Conservation (phyloP, 2,797 vertebrate genomes). For the Falco rusticolus region DNA sequence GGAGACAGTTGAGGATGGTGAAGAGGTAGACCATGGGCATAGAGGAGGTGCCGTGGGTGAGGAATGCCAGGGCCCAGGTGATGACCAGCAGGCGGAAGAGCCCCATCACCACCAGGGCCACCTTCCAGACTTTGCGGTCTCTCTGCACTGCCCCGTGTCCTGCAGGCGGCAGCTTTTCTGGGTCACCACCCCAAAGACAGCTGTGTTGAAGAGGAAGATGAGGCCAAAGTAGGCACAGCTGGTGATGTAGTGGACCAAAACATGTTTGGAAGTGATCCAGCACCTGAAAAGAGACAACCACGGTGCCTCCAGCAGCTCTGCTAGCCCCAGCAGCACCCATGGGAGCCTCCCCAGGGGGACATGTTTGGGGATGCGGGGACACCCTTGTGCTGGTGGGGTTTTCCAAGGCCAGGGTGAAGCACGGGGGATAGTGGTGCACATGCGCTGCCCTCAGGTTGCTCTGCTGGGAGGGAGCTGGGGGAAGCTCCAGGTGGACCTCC, state of each 20-base stretch:
- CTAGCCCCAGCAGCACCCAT: neutral
- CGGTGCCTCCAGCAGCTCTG: neutral
- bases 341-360: neutral
- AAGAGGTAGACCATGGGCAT: conserved; percentile 72
- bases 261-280: conserved; percentile 59
- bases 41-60: conserved; percentile 69
- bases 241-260: conserved; percentile 80
- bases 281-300: conserved; percentile 44
- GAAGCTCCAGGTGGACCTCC: neutral
- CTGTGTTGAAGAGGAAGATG: conserved; percentile 76
- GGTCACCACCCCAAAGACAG: conserved; percentile 80
- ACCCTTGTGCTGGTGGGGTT: neutral
- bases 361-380: neutral
- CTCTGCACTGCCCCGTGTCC: conserved; percentile 68
- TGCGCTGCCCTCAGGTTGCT: fast-evolving
- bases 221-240: conserved; percentile 74
- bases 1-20: conserved; percentile 85
- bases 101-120: conserved; percentile 64
- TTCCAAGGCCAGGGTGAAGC: neutral
- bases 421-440: fast-evolving
- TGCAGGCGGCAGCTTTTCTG: conserved; percentile 75
- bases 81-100: conserved; percentile 86
- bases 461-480: neutral
- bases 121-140: conserved; percentile 75
- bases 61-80: conserved; percentile 83